Percentiles rank a stretch among this genome's conserved stretches.
Evolutionary conservation across 2,888 invertebrate genomes (phyloP).

Genomic region (Cephus pygmeus): DNA sequence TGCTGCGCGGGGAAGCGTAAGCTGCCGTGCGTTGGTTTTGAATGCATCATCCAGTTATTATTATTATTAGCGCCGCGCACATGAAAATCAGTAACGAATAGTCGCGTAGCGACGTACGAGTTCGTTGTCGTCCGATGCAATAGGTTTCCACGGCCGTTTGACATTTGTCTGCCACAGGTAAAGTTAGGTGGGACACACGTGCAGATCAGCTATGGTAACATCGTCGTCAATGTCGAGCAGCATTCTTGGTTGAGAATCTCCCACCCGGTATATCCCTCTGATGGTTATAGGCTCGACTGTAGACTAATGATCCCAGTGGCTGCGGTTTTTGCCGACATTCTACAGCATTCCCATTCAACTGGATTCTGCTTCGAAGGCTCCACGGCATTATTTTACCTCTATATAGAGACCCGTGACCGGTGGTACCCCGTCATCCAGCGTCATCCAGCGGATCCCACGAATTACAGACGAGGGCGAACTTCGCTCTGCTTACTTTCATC

Average conservation of each 20-base stretch:
- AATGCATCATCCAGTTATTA: too few species aligned
- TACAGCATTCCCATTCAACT: conserved; percentile 66
- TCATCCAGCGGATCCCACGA: neutral
- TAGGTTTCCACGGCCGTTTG: too few species aligned
- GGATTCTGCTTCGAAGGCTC: conserved; percentile 43
- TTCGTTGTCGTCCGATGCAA: too few species aligned
- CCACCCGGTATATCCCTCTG: conserved; percentile 21
- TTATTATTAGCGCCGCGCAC: too few species aligned
- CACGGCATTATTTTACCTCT: conserved; percentile 41
- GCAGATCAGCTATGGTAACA: too few species aligned
- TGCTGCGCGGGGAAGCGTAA: too few species aligned
- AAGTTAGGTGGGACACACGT: too few species aligned
- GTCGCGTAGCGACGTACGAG: too few species aligned
- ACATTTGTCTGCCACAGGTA: too few species aligned
- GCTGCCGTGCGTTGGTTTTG: too few species aligned
- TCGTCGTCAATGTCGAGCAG: neutral
- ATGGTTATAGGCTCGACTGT: conserved; percentile 57
- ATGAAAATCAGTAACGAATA: too few species aligned
- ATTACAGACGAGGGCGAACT: neutral
- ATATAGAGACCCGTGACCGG: conserved; percentile 25
- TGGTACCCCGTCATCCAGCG: neutral
- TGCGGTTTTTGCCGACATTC: conserved; percentile 65
- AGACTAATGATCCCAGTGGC: conserved; percentile 64
- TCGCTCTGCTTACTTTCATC: too few species aligned
- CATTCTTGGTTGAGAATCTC: neutral